Percentiles rank a stretch among this genome's conserved stretches.
Evolutionary conservation across 2,888 invertebrate genomes (phyloP).

Genomic region (Thysanoteuthis rhombus): DNA sequence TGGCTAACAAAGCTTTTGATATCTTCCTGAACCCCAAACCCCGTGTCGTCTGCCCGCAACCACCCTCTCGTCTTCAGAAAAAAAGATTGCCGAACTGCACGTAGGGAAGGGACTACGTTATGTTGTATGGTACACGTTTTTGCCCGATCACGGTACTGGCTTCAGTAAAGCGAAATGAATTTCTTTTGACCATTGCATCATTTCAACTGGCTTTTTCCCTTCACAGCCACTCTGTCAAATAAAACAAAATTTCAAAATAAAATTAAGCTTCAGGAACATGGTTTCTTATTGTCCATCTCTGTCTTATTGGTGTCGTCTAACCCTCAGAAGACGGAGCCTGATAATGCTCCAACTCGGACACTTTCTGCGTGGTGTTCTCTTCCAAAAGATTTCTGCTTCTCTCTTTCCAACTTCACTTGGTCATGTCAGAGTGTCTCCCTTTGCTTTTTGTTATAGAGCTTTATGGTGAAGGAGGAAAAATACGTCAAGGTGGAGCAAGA

Average conservation of each 20-base stretch:
- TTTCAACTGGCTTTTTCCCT: neutral
- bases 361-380: neutral
- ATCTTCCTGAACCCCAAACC: neutral
- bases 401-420: no score
- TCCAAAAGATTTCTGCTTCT: neutral
- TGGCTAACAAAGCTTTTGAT: neutral
- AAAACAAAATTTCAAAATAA: neutral
- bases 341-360: neutral
- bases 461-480: neutral
- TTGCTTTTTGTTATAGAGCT: neutral
- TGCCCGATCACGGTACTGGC: neutral
- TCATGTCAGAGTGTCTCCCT: neutral
- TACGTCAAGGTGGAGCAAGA: no score
- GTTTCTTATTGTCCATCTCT: neutral
- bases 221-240: neutral
- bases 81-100: neutral
- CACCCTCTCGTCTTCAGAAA: neutral
- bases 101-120: neutral
- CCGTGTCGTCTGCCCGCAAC: neutral
- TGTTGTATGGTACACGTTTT: neutral
- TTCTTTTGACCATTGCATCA: neutral
- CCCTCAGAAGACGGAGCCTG: neutral
- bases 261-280: neutral
- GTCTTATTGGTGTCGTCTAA: neutral
- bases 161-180: neutral